A percentile compares a stretch with the other conserved stretches of the same genome.
Conservation (phyloP, 2,888 invertebrate genomes). For the Kryphioiulus occultus region DNA sequence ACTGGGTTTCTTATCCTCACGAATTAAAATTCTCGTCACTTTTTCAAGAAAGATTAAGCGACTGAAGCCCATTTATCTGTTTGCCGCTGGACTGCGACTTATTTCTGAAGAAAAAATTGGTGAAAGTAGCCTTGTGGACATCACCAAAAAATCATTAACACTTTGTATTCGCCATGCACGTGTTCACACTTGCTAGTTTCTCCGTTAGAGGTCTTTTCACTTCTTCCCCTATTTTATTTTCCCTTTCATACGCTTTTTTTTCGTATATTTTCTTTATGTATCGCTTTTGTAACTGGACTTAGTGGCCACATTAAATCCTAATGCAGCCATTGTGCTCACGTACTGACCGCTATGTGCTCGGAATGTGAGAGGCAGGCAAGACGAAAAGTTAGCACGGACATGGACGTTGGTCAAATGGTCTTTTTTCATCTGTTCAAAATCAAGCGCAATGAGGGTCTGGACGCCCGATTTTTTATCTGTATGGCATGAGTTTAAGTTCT, state of each 20-base stretch:
- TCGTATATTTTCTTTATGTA: background rate
- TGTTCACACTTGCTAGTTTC: background rate
- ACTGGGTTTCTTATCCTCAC: background rate
- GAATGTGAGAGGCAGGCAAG: background rate
- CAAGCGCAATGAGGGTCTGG: too few species aligned
- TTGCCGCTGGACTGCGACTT: background rate
- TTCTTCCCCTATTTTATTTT: background rate
- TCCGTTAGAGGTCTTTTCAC: background rate
- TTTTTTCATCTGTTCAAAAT: background rate
- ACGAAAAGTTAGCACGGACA: background rate
- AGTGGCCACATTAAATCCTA: background rate
- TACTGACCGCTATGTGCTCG: background rate
- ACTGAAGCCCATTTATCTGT: background rate
- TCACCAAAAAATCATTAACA: conserved; percentile 5
- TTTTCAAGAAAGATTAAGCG: background rate
- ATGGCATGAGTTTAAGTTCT: too few species aligned
- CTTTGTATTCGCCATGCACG: background rate
- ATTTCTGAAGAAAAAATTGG: background rate
- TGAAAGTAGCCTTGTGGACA: background rate
- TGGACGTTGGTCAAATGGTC: background rate
- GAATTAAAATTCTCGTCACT: conserved; percentile 5
- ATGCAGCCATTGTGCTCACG: background rate
- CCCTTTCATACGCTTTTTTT: background rate
- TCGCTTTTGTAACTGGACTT: background rate
- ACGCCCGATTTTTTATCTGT: too few species aligned